These are phyloP conservation scores for Brachyptera putata DNA, from an alignment of 2,888 invertebrate genomes.

Conservation along the genomic window DNA sequence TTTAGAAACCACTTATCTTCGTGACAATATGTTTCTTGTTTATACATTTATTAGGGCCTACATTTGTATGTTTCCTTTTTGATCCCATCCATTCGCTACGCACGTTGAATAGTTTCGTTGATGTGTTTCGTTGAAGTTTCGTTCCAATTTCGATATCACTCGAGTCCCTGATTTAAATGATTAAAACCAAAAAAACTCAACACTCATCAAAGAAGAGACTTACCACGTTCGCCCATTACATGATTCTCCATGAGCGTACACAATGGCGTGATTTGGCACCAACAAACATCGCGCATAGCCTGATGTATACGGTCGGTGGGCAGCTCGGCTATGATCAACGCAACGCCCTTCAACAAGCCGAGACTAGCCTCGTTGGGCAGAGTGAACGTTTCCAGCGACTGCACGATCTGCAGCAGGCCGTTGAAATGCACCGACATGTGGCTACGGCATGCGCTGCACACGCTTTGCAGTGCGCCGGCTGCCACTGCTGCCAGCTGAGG, in stretches of 20 bases:
- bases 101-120: no score
- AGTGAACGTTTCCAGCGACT: conserved; percentile 64
- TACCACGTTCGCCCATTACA: not conserved
- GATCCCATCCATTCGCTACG: no score
- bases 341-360: conserved; percentile 66
- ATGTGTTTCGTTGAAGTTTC: no score
- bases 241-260: conserved; percentile 53
- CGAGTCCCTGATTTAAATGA: no score
- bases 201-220: no score
- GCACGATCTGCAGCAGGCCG: conserved; percentile 68
- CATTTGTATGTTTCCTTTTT: no score
- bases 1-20: no score
- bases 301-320: conserved; percentile 56
- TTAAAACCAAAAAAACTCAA: no score
- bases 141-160: no score
- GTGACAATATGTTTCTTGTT: no score
- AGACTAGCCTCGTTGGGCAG: conserved; percentile 72
- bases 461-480: conserved; percentile 77
- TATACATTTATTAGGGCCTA: no score
- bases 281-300: conserved; percentile 74
- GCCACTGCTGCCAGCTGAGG: conserved; percentile 72
- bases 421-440: conserved; percentile 74
- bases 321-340: conserved; percentile 57
- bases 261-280: conserved; percentile 68
- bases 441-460: conserved; percentile 75